phyloP scores from a whole-genome alignment of 2,113 vertebrate species.

The Cnemophilus loriae region DNA sequence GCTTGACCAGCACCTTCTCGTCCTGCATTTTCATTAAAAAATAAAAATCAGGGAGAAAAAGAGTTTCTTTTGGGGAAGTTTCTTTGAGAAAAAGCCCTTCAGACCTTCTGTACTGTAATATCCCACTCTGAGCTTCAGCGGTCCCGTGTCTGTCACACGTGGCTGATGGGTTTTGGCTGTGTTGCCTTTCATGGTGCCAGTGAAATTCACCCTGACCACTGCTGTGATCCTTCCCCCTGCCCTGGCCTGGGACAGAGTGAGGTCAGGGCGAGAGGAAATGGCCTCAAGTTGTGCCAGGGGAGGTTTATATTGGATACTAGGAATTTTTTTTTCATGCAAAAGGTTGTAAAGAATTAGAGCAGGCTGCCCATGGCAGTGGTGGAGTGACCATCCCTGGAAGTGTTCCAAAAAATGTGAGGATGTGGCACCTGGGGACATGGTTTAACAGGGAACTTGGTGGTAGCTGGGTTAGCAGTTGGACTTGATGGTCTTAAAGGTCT shows the following conservation, averaged over 20 bases:
- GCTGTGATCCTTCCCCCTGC: not conserved
- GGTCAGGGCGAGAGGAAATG: rapidly evolving
- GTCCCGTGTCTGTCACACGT: not conserved
- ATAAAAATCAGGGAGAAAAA: not conserved
- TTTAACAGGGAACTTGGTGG: too few species aligned
- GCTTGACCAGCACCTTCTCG: not conserved
- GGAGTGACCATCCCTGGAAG: not conserved
- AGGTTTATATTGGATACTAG: not conserved
- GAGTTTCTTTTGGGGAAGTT: not conserved
- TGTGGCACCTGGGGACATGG: not conserved
- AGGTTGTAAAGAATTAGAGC: not conserved
- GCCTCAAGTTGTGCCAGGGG: not conserved
- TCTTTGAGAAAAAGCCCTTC: not conserved
- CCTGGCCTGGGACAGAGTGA: rapidly evolving
- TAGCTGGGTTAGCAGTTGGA: not conserved
- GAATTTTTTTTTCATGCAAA: not conserved
- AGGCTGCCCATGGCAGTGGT: not conserved
- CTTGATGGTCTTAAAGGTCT: not conserved
- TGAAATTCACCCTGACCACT: not conserved
- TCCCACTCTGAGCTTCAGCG: not conserved
- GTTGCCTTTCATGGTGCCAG: not conserved
- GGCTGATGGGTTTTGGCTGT: not conserved
- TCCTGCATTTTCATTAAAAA: not conserved
- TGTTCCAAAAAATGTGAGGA: not conserved
- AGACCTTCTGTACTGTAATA: not conserved